phyloP scores from a whole-genome alignment of 2,888 invertebrate species.

The Agrochola circellaris region DNA sequence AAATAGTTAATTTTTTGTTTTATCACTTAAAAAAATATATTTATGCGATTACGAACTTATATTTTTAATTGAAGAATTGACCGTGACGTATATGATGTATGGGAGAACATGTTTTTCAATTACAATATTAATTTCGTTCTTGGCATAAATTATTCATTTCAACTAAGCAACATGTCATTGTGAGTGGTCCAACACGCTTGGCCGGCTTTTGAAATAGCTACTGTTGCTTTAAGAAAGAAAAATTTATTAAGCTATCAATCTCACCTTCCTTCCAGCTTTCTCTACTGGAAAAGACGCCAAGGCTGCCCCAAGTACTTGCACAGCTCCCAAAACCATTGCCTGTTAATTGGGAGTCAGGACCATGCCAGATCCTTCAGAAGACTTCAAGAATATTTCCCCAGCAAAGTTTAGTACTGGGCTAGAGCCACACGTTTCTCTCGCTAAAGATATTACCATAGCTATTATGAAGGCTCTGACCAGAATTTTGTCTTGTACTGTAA shows the following conservation, averaged over 20 bases:
- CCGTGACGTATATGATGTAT: too few species aligned
- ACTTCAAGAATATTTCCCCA: conserved; percentile 82
- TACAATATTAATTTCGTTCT: too few species aligned
- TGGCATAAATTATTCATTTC: too few species aligned
- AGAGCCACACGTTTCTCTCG: conserved; percentile 84
- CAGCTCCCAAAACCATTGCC: conserved; percentile 84
- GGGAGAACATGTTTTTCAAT: too few species aligned
- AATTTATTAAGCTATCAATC: neutral
- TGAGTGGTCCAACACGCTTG: too few species aligned
- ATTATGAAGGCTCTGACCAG: conserved; percentile 82
- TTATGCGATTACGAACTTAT: too few species aligned
- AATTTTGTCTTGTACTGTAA: conserved; percentile 82
- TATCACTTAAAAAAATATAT: too few species aligned
- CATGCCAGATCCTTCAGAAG: conserved; percentile 75
- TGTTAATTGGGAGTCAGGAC: conserved; percentile 84
- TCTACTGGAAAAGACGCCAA: conserved; percentile 83
- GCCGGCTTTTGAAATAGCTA: too few species aligned
- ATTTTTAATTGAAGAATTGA: too few species aligned
- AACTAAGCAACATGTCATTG: too few species aligned
- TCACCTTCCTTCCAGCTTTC: conserved; percentile 83
- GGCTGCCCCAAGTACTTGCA: conserved; percentile 82
- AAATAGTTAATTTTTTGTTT: too few species aligned
- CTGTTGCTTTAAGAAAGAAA: neutral
- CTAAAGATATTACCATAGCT: conserved; percentile 76
- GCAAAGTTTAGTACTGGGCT: conserved; percentile 85